Evolutionary conservation across 1,140 invertebrate species (phyloP).

Genomic region (Condylostylus longicornis): DNA sequence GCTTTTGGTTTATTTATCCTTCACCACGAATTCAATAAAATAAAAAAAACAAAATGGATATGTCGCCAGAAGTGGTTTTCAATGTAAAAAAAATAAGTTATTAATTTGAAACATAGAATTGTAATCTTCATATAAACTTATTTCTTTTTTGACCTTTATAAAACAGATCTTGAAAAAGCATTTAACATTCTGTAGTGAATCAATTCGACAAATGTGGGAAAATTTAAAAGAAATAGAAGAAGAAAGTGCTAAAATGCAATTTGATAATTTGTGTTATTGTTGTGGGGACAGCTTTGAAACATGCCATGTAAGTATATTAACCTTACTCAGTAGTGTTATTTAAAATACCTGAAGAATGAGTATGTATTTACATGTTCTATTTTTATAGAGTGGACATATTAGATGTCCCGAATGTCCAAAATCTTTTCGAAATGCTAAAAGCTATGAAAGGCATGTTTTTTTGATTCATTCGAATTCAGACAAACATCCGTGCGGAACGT

Average conservation of each 20-base stretch:
- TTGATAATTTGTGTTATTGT: conserved; percentile 28
- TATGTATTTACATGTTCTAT: conserved; percentile 1
- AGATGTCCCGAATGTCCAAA: conserved; percentile 32
- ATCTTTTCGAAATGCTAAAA: conserved; percentile 28
- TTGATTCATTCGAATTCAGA: conserved; percentile 26
- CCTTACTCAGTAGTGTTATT: background rate
- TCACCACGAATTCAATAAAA: no score
- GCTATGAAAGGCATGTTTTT: conserved; percentile 29
- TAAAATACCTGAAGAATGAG: background rate
- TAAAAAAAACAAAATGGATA: no score
- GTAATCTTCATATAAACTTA: no score
- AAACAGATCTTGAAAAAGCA: conserved; percentile 23
- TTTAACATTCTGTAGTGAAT: conserved; percentile 24
- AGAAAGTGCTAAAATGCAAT: conserved; percentile 25
- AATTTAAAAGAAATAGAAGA: conserved; percentile 31
- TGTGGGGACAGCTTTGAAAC: conserved; percentile 29
- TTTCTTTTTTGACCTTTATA: background rate
- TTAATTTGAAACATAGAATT: no score
- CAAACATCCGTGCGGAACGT: conserved; percentile 23
- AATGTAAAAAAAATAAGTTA: no score
- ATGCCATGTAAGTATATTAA: conserved; percentile 20
- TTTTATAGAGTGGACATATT: conserved; percentile 23
- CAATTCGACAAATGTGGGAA: conserved; percentile 28
- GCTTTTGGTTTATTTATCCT: no score
- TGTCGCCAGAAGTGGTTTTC: no score